Evolutionary conservation across 2,797 vertebrate species (phyloP).

Genomic region (Lacerta bilineata): DNA sequence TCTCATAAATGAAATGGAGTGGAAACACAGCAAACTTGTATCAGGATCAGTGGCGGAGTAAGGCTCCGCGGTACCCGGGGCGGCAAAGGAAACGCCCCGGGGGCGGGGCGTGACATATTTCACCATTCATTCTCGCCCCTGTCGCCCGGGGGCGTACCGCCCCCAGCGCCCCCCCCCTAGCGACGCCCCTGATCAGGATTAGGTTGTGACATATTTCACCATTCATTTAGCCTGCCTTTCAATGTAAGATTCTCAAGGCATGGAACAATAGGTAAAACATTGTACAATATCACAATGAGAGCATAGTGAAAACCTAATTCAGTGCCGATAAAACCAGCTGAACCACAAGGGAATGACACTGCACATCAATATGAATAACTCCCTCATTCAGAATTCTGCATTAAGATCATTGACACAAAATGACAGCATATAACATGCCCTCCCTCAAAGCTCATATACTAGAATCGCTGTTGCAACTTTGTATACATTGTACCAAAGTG

Average conservation of each 20-base stretch:
- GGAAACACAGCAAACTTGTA: neutral
- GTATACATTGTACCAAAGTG: neutral
- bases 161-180: too few relatives aligned
- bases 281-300: neutral
- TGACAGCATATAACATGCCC: neutral
- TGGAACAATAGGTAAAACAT: neutral
- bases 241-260: neutral
- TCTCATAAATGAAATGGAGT: neutral
- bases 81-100: too few relatives aligned
- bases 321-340: neutral
- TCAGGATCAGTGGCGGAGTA: too few relatives aligned
- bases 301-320: neutral
- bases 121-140: too few relatives aligned
- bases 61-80: too few relatives aligned
- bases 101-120: too few relatives aligned
- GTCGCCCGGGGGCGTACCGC: too few relatives aligned
- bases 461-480: neutral
- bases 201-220: neutral
- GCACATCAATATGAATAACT: neutral
- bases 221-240: neutral
- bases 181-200: too few relatives aligned
- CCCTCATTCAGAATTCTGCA: neutral
- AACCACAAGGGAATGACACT: neutral
- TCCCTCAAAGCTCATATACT: neutral
- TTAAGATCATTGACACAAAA: neutral